phyloP scores from a whole-genome alignment of 2,888 invertebrate species.

The Drosophila maculinotata region DNA sequence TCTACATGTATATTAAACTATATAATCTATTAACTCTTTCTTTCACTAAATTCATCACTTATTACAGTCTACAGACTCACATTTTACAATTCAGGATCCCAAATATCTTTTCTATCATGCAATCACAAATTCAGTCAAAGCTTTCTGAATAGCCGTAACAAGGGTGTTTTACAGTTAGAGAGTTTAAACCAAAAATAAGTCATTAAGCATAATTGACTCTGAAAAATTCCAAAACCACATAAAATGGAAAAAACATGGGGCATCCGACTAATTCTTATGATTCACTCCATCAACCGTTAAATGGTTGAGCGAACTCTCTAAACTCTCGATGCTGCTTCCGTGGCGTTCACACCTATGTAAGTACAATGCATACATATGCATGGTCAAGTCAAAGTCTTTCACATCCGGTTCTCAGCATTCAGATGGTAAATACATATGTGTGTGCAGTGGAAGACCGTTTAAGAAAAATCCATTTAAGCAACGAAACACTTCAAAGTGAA shows the following conservation, averaged over 20 bases:
- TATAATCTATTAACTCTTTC: too few relatives aligned
- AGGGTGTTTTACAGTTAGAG: background rate
- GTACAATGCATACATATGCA: background rate
- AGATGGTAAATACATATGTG: conserved; percentile 59
- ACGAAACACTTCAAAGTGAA: conserved; percentile 75
- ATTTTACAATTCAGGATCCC: too few relatives aligned
- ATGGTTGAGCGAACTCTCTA: conserved; percentile 16
- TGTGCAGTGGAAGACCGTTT: conserved; percentile 75
- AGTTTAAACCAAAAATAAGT: too few relatives aligned
- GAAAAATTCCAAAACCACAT: background rate
- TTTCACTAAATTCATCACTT: too few relatives aligned
- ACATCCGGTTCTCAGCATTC: conserved; percentile 76
- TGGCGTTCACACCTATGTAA: conserved; percentile 36
- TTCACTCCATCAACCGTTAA: conserved; percentile 31
- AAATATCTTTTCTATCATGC: background rate
- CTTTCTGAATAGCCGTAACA: background rate
- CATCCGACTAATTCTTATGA: conserved; percentile 3
- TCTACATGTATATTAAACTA: too few relatives aligned
- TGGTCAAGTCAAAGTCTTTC: conserved; percentile 52
- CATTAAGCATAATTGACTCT: conserved; percentile 5
- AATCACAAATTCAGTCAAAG: background rate
- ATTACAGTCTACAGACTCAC: too few relatives aligned
- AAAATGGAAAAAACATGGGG: background rate
- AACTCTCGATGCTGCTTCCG: conserved; percentile 41
- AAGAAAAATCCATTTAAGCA: conserved; percentile 80